phyloP scores from a whole-genome alignment of 2,797 vertebrate genomes.

The Pristis pectinata region DNA sequence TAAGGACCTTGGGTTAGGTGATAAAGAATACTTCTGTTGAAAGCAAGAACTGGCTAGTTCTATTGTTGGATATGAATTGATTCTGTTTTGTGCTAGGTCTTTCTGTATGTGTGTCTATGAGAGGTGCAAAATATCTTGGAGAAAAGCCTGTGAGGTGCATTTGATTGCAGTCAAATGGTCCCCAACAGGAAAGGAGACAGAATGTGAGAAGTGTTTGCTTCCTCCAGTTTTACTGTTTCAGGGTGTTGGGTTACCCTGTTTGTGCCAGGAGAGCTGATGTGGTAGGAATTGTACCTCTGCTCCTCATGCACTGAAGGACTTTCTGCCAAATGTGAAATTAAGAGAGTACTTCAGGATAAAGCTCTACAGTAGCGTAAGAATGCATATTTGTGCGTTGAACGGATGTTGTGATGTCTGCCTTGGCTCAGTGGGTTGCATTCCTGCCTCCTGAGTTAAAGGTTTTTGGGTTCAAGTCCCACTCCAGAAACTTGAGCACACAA shows the following conservation, averaged over 20 bases:
- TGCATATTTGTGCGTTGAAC: not conserved
- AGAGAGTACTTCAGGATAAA: not conserved
- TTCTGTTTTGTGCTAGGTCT: not conserved
- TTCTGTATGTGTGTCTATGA: not conserved
- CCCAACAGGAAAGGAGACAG: not conserved
- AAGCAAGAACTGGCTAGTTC: not conserved
- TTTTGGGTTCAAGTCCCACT: not conserved
- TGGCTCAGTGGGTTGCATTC: not conserved
- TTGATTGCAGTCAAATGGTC: not conserved
- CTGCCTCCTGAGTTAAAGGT: not conserved
- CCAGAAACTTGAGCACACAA: not conserved
- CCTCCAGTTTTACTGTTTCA: not conserved
- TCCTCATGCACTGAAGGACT: not conserved
- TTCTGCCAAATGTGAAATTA: not conserved
- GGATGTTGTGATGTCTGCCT: not conserved
- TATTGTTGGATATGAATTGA: not conserved
- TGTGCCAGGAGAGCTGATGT: conserved; percentile 1
- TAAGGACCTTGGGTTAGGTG: not conserved
- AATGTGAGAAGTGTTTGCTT: not conserved
- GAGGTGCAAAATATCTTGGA: not conserved
- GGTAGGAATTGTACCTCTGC: not conserved
- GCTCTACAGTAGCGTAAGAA: not conserved
- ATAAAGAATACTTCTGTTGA: no score
- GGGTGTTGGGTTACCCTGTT: not conserved
- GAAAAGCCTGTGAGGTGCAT: not conserved